These are phyloP conservation scores for Mnemiopsis leidyi DNA, from an alignment of 37 sponge, comb jelly and placozoan species.

Conservation along the genomic window DNA sequence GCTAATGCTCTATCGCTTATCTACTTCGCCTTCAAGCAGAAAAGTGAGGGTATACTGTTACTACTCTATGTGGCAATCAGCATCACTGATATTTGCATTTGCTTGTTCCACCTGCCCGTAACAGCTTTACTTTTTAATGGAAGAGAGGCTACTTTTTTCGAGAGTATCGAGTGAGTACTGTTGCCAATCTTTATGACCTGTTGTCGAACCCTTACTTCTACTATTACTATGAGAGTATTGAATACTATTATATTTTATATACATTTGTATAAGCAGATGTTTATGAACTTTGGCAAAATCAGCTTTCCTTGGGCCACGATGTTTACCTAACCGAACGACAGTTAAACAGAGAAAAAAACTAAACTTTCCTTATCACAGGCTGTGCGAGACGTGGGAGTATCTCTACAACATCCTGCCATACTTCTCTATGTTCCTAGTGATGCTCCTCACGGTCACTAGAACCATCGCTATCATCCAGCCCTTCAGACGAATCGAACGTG, in stretches of 20 bases:
- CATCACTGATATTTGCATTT: neutral
- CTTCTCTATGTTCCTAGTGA: conserved; percentile 43
- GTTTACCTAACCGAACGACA: too few relatives aligned
- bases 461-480: neutral
- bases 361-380: neutral
- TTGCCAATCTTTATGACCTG: too few relatives aligned
- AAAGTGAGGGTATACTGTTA: neutral
- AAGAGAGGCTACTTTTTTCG: neutral
- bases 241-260: too few relatives aligned
- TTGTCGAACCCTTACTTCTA: too few relatives aligned
- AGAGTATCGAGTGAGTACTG: neutral
- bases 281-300: neutral
- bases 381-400: conserved; percentile 37
- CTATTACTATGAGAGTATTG: too few relatives aligned
- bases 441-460: neutral
- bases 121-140: neutral
- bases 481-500: neutral
- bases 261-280: too few relatives aligned
- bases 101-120: neutral
- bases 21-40: conserved; percentile 33
- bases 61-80: neutral
- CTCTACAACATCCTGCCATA: neutral
- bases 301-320: too few relatives aligned
- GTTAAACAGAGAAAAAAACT: too few relatives aligned
- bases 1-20: neutral